Evolutionary conservation across 2,888 invertebrate species (phyloP).

Genomic region (Ormyrus rosae): DNA sequence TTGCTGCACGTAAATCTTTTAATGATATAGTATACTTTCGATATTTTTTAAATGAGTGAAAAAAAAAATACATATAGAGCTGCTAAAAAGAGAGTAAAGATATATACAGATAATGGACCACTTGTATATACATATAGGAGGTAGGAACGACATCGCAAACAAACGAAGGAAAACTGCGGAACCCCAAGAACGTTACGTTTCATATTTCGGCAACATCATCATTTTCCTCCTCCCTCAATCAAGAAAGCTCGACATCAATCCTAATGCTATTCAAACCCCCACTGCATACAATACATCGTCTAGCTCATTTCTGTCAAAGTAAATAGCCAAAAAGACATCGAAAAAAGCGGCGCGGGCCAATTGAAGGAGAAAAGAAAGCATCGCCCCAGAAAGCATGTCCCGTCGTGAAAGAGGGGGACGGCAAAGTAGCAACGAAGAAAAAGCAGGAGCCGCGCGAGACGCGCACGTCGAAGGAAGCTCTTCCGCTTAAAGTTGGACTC

Average conservation of each 20-base stretch:
- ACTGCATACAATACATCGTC: conserved; percentile 1
- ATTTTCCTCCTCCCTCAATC: conserved; percentile 12
- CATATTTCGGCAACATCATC: conserved; percentile 31
- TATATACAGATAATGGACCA: too few relatives aligned
- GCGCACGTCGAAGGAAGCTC: conserved; percentile 45
- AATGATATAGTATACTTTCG: too few relatives aligned
- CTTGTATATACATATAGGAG: too few relatives aligned
- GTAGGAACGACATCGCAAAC: too few relatives aligned
- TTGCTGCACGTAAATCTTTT: too few relatives aligned
- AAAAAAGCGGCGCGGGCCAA: not conserved
- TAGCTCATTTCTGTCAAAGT: conserved; percentile 55
- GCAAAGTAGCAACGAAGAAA: not conserved
- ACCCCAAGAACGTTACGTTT: not conserved
- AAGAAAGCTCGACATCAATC: conserved; percentile 1
- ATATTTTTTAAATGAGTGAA: too few relatives aligned
- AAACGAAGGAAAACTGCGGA: not conserved
- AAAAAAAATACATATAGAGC: too few relatives aligned
- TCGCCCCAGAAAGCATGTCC: not conserved
- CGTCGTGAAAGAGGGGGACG: not conserved
- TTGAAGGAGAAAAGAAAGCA: not conserved
- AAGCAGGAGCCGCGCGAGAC: not conserved
- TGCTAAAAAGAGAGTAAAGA: too few relatives aligned
- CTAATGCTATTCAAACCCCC: not conserved
- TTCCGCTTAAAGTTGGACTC: conserved; percentile 56
- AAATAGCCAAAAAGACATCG: conserved; percentile 51